A percentile compares a stretch with the other conserved stretches of the same genome.
phyloP scores from a whole-genome alignment of 2,113 vertebrate species.

The Australoheros scitulus region DNA sequence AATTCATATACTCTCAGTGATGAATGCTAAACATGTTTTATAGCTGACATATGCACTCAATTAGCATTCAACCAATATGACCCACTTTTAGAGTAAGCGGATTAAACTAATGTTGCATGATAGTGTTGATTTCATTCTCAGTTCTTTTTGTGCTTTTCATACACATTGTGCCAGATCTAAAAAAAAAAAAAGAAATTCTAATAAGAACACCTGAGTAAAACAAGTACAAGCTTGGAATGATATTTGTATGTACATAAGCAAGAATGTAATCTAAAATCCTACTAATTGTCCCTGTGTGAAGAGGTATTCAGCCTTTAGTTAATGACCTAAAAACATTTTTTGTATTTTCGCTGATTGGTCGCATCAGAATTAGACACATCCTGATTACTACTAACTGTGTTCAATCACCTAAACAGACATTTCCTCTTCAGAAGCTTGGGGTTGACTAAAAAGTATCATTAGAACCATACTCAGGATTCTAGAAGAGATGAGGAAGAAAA shows the following conservation, averaged over 20 bases:
- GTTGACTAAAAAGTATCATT: background rate
- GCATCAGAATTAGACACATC: background rate
- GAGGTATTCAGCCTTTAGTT: background rate
- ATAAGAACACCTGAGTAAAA: background rate
- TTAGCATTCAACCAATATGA: background rate
- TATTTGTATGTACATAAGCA: background rate
- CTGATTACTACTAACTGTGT: background rate
- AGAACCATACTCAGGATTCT: background rate
- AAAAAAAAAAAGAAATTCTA: background rate
- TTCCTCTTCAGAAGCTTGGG: background rate
- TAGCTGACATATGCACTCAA: too few species aligned
- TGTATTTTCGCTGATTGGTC: background rate
- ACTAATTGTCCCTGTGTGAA: background rate
- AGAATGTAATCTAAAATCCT: background rate
- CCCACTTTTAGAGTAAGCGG: background rate
- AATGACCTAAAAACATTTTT: background rate
- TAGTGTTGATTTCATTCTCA: background rate
- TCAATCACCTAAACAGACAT: background rate
- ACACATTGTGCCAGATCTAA: background rate
- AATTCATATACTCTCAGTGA: too few species aligned
- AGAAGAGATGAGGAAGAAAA: background rate
- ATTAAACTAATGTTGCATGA: background rate
- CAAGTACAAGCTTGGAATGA: background rate
- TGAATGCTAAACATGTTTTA: too few species aligned
- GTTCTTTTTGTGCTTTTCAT: background rate